Conservation (phyloP, 2,888 invertebrate species). For the Timema podura region DNA sequence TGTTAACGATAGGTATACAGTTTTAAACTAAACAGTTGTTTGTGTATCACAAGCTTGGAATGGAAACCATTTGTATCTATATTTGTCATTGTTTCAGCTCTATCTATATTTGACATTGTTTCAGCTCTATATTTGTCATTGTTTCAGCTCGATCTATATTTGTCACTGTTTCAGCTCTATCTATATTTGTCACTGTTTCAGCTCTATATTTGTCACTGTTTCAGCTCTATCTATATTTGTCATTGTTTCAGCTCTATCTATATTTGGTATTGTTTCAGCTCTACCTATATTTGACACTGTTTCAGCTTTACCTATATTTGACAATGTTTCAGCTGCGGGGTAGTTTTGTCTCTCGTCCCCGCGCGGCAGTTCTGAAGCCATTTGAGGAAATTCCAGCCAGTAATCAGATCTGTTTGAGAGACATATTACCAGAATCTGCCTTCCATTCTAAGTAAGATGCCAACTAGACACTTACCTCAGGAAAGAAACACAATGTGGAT, state of each 20-base stretch:
- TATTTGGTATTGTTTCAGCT: too few species aligned
- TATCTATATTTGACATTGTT: not conserved
- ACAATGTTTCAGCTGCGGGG: conserved; percentile 20
- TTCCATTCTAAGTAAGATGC: conserved; percentile 22
- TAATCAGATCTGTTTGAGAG: conserved; percentile 23
- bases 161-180: conserved; percentile 12
- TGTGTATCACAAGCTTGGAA: too few species aligned
- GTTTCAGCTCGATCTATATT: conserved; percentile 16
- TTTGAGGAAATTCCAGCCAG: conserved; percentile 22
- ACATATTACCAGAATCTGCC: conserved; percentile 25
- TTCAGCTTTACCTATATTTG: not conserved
- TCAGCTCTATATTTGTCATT: conserved; percentile 3
- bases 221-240: conserved; percentile 8
- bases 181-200: conserved; percentile 1
- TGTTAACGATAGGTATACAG: too few species aligned
- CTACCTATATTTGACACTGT: too few species aligned
- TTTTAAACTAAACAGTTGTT: too few species aligned
- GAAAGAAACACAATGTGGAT: too few species aligned
- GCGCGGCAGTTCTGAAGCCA: conserved; percentile 14
- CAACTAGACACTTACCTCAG: too few species aligned
- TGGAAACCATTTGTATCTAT: not conserved
- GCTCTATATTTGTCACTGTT: conserved; percentile 3
- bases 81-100: conserved; percentile 14
- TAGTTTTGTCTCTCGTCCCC: conserved; percentile 14
- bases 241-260: conserved; percentile 18